These are phyloP conservation scores for Meiosimyza decipiens DNA, from an alignment of 2,888 invertebrate genomes.

Conservation along the genomic window DNA sequence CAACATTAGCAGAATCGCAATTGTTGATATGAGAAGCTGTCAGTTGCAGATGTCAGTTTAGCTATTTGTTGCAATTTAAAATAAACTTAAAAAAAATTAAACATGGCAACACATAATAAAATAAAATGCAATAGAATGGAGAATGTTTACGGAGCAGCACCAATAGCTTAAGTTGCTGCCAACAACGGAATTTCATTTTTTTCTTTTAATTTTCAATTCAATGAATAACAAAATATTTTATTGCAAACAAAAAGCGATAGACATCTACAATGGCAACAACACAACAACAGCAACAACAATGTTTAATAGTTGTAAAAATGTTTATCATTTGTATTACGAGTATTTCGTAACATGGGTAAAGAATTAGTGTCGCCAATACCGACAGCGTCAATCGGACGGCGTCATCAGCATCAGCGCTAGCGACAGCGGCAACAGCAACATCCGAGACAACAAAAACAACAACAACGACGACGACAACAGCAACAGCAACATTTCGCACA, in stretches of 20 bases:
- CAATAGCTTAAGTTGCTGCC: no score
- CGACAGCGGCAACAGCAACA: constrained; percentile 13
- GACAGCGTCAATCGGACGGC: constrained; percentile 14
- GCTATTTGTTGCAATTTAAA: neutral
- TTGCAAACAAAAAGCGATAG: constrained; percentile 13
- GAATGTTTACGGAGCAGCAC: no score
- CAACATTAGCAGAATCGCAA: neutral
- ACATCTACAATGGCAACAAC: constrained; percentile 1
- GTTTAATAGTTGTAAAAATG: constrained; percentile 10
- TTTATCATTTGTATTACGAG: constrained; percentile 1
- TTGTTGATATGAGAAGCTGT: neutral
- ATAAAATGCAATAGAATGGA: no score
- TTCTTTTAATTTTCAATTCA: neutral
- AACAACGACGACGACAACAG: constrained; percentile 22
- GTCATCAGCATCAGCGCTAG: constrained; percentile 34
- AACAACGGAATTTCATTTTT: no score
- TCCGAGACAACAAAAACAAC: constrained; percentile 4
- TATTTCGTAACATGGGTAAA: constrained; percentile 4
- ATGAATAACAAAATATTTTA: constrained; percentile 8
- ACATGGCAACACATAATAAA: no score
- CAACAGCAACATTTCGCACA: constrained; percentile 21
- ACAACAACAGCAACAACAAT: constrained; percentile 8
- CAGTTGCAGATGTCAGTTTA: constrained; percentile 2
- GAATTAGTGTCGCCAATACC: constrained; percentile 24
- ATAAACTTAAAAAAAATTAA: no score